Evolutionary conservation across 2,797 vertebrate species (phyloP).

Genomic region (Sebastiscus albofasciatus): DNA sequence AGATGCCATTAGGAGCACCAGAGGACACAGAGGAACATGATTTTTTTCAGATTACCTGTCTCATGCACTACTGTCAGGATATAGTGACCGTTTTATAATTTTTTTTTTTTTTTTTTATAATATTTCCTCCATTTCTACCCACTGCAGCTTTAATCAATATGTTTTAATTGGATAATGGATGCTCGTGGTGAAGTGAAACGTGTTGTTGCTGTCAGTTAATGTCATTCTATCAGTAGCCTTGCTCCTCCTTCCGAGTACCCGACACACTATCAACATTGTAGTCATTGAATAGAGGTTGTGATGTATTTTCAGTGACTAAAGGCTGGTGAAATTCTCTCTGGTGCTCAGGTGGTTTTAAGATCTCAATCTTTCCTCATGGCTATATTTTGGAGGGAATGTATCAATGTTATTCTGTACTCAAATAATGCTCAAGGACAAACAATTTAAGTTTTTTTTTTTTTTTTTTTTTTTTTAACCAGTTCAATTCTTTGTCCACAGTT

Average conservation of each 20-base stretch:
- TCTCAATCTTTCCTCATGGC: slow-evolving; percentile 72
- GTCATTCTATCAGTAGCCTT: slow-evolving; percentile 39
- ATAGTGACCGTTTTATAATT: too few species aligned
- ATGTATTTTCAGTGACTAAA: slow-evolving; percentile 59
- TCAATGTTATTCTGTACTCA: slow-evolving; percentile 54
- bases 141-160: slow-evolving; percentile 5
- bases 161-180: slow-evolving; percentile 29
- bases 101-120: too few species aligned
- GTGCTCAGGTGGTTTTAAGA: slow-evolving; percentile 74
- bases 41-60: too few species aligned
- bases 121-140: too few species aligned
- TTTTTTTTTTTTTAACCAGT: slow-evolving; percentile 50
- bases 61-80: too few species aligned
- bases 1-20: too few species aligned
- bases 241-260: slow-evolving; percentile 15
- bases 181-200: background rate
- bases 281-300: slow-evolving; percentile 33
- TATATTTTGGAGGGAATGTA: slow-evolving; percentile 57
- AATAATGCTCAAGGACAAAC: slow-evolving; percentile 71
- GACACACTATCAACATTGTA: slow-evolving; percentile 13
- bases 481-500: slow-evolving; percentile 38
- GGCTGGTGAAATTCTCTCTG: slow-evolving; percentile 47
- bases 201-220: slow-evolving; percentile 11
- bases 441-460: slow-evolving; percentile 29
- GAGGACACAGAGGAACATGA: too few species aligned